A percentile compares a stretch with the other conserved stretches of the same genome.
These are phyloP conservation scores for Cabera pusaria DNA, from an alignment of 2,888 invertebrate species.

Conservation along the genomic window DNA sequence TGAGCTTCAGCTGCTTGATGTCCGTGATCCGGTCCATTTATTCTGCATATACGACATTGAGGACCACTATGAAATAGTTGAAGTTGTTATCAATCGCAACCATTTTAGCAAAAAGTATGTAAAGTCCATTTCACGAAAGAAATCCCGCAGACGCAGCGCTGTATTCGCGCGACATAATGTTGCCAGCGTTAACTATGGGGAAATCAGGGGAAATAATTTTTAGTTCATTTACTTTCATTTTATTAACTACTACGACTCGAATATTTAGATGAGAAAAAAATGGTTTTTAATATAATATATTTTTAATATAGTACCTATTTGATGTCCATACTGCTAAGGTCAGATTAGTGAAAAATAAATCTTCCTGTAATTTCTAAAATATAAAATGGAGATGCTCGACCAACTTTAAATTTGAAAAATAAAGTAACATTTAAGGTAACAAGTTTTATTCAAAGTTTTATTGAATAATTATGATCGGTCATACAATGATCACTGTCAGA, in stretches of 20 bases:
- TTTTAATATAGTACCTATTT: no score
- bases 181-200: conserved; percentile 7
- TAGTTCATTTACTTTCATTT: no score
- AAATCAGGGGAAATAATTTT: conserved; percentile 4
- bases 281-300: no score
- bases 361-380: conserved; percentile 14
- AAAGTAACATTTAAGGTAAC: conserved; percentile 18
- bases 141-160: conserved; percentile 2
- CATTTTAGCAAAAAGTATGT: no score
- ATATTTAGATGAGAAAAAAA: no score
- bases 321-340: conserved; percentile 10
- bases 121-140: no score
- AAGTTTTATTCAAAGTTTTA: conserved; percentile 13
- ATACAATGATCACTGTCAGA: conserved; percentile 13
- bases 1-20: conserved; percentile 54
- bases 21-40: conserved; percentile 52
- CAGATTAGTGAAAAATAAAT: conserved; percentile 15
- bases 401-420: conserved; percentile 4
- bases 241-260: no score
- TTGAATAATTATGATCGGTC: conserved; percentile 18
- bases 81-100: no score
- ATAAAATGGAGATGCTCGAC: conserved; percentile 14
- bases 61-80: conserved; percentile 40
- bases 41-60: conserved; percentile 56
- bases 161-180: conserved; percentile 16